A percentile compares a stretch with the other conserved stretches of the same genome.
phyloP scores from a whole-genome alignment of 2,113 vertebrate genomes.

The Catharus fuscescens region DNA sequence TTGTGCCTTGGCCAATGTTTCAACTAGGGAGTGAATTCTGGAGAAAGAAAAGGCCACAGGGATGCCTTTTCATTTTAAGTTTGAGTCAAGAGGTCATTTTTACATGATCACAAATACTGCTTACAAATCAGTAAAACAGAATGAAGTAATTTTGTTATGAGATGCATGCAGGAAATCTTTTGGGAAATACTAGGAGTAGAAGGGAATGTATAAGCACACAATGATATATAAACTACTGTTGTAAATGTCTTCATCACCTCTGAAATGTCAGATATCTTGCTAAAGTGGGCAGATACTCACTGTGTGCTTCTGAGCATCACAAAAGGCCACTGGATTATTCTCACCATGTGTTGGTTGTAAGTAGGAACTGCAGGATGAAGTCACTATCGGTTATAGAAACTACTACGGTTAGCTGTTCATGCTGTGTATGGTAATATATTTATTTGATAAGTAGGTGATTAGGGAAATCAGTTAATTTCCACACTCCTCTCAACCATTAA shows the following conservation, averaged over 20 bases:
- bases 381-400: background rate
- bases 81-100: slow-evolving; percentile 43
- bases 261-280: background rate
- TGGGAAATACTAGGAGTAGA: background rate
- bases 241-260: background rate
- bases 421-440: background rate
- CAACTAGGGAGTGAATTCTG: slow-evolving; percentile 41
- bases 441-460: background rate
- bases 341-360: background rate
- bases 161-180: background rate
- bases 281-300: background rate
- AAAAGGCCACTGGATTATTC: background rate
- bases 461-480: background rate
- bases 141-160: background rate
- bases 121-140: background rate
- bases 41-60: slow-evolving; percentile 26
- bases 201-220: background rate
- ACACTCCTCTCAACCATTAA: background rate
- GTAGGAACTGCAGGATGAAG: background rate
- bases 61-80: background rate
- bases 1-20: slow-evolving; percentile 39
- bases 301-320: background rate
- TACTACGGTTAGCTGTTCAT: background rate
- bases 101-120: background rate
- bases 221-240: background rate